phyloP scores from a whole-genome alignment of 2,797 vertebrate genomes.

The Synanceia verrucosa region DNA sequence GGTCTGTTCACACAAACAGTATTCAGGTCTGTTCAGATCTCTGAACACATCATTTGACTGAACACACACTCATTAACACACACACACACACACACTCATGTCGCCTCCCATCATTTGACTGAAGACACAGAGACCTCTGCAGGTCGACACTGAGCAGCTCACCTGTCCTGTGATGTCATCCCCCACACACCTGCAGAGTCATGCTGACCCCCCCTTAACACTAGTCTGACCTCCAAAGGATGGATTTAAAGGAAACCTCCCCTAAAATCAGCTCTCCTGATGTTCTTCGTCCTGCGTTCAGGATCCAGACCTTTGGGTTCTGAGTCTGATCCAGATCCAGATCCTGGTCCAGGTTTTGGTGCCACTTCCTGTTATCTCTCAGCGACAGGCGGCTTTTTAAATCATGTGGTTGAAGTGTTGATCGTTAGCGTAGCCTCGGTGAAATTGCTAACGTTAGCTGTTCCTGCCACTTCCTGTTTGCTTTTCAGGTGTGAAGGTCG shows the following conservation, averaged over 20 bases:
- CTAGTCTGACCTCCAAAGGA: constrained; percentile 6
- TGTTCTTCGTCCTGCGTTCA: too few species aligned
- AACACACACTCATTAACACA: background rate
- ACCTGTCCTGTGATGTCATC: constrained; percentile 24
- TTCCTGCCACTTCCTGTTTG: too few species aligned
- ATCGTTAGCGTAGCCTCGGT: too few species aligned
- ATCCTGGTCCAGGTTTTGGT: background rate
- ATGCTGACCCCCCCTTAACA: constrained; percentile 24
- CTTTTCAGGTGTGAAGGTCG: too few species aligned
- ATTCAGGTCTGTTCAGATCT: constrained; percentile 61
- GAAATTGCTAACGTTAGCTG: too few species aligned
- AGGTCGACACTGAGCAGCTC: constrained; percentile 28
- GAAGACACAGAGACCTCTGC: constrained; percentile 16
- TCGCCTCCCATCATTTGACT: background rate
- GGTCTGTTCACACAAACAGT: constrained; percentile 29
- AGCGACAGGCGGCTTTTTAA: too few species aligned
- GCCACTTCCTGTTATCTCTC: too few species aligned
- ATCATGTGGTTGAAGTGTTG: too few species aligned
- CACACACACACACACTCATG: background rate
- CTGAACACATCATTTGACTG: constrained; percentile 42
- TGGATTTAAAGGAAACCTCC: constrained; percentile 31
- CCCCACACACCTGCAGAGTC: background rate
- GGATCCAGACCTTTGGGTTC: background rate
- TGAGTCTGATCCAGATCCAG: too few species aligned
- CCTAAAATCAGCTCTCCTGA: background rate